Evolutionary conservation across 2,888 invertebrate species (phyloP).

Genomic region (Physocephala rufipes): DNA sequence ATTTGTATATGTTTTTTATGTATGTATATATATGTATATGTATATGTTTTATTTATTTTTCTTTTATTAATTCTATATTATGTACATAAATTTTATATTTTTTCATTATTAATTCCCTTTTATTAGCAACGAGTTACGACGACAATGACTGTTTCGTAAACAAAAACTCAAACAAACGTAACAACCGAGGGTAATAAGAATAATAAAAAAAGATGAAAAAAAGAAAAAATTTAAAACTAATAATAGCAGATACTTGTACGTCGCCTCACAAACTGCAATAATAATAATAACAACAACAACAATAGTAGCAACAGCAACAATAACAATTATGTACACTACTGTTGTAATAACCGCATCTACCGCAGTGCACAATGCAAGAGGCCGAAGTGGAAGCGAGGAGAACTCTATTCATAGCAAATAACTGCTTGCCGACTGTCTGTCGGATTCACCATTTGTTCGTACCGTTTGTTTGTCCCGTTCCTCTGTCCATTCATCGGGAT

Average conservation of each 20-base stretch:
- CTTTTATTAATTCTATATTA: too few relatives aligned
- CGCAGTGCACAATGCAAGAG: neutral
- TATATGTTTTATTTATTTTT: too few relatives aligned
- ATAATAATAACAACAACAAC: neutral
- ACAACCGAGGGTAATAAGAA: neutral
- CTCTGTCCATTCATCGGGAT: slow-evolving; percentile 5
- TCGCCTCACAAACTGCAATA: neutral
- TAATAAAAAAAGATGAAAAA: neutral
- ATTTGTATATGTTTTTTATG: too few relatives aligned
- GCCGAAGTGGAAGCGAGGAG: neutral
- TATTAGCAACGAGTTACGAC: slow-evolving; percentile 8
- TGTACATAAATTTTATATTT: slow-evolving; percentile 24
- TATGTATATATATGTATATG: too few relatives aligned
- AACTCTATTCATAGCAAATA: neutral
- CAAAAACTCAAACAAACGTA: slow-evolving; percentile 6
- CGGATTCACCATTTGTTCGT: neutral
- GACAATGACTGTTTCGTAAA: slow-evolving; percentile 4
- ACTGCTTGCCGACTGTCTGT: neutral
- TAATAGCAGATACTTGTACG: neutral
- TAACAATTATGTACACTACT: too few relatives aligned
- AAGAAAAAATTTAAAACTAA: too few relatives aligned
- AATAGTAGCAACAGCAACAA: neutral
- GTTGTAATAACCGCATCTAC: slow-evolving; percentile 12
- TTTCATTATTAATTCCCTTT: slow-evolving; percentile 26
- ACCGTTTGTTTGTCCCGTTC: neutral